phyloP scores from a whole-genome alignment of 1,140 invertebrate species.

The Cheumatopsyche charites region DNA sequence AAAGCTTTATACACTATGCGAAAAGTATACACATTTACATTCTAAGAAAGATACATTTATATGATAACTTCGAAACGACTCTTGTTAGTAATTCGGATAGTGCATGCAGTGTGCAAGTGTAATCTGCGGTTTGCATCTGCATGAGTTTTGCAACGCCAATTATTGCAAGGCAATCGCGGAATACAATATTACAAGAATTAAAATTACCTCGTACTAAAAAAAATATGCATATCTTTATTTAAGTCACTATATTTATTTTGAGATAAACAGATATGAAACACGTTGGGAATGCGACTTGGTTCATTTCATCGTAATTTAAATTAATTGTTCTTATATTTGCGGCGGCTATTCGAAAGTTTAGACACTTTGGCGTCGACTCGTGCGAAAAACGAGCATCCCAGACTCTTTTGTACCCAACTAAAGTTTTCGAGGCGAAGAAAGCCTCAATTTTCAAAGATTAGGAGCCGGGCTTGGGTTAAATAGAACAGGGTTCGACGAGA shows the following conservation, averaged over 20 bases:
- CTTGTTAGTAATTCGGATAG: slow-evolving; percentile 32
- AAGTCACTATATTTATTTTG: too few species aligned
- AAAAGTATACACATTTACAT: background rate
- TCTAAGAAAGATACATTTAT: slow-evolving; percentile 21
- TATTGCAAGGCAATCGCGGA: slow-evolving; percentile 27
- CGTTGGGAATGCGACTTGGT: background rate
- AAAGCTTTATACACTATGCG: slow-evolving; percentile 7
- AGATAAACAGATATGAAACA: too few species aligned
- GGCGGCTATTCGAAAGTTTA: background rate
- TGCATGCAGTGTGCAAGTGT: slow-evolving; percentile 19
- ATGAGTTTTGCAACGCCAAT: slow-evolving; percentile 24
- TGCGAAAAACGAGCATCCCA: slow-evolving; percentile 12
- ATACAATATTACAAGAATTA: slow-evolving; percentile 7
- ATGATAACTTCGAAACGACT: slow-evolving; percentile 30
- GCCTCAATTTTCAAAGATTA: slow-evolving; percentile 44
- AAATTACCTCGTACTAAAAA: too few species aligned
- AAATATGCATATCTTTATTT: too few species aligned
- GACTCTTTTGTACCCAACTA: slow-evolving; percentile 10
- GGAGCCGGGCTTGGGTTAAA: slow-evolving; percentile 9
- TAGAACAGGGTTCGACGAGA: slow-evolving; percentile 16
- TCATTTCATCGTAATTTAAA: too few species aligned
- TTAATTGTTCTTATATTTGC: slow-evolving; percentile 2
- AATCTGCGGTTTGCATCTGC: slow-evolving; percentile 29
- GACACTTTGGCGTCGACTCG: background rate
- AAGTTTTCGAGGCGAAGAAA: slow-evolving; percentile 32